phyloP scores from a whole-genome alignment of 2,113 vertebrate species.

The Oncorhynchus gorbuscha region DNA sequence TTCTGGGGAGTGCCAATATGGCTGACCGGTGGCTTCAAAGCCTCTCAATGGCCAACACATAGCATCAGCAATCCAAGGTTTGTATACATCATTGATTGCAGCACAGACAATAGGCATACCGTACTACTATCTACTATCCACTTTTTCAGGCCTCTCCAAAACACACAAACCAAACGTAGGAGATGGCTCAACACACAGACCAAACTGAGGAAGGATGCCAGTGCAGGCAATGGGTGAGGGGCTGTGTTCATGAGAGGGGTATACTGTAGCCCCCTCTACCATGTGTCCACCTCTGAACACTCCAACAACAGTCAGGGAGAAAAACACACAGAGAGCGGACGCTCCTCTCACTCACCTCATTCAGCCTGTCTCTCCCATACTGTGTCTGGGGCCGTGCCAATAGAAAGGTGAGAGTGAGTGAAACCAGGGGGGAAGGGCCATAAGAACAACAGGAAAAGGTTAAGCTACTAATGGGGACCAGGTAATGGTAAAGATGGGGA shows the following conservation, averaged over 20 bases:
- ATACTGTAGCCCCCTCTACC: constrained; percentile 15
- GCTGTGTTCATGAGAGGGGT: constrained; percentile 8
- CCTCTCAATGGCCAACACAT: no score
- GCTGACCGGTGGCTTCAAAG: no score
- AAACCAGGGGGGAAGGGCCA: constrained; percentile 51
- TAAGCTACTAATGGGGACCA: constrained; percentile 20
- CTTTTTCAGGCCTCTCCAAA: constrained; percentile 29
- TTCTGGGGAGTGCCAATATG: no score
- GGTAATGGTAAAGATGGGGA: not conserved
- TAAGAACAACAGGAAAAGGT: constrained; percentile 49
- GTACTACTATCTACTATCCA: constrained; percentile 12
- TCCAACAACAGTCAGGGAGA: constrained; percentile 49
- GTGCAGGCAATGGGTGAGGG: constrained; percentile 50
- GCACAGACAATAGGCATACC: constrained; percentile 30
- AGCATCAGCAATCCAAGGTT: no score
- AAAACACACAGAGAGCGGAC: constrained; percentile 60
- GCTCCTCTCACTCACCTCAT: constrained; percentile 75
- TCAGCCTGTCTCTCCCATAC: constrained; percentile 73
- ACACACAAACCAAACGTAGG: constrained; percentile 58
- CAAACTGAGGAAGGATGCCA: constrained; percentile 63
- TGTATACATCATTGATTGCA: no score
- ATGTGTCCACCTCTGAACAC: constrained; percentile 54
- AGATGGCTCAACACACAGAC: constrained; percentile 55
- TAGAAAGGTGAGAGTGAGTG: constrained; percentile 75
- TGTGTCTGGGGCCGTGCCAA: constrained; percentile 71